Conservation (phyloP, 2,888 invertebrate genomes). For the Thymelicus lineola region DNA sequence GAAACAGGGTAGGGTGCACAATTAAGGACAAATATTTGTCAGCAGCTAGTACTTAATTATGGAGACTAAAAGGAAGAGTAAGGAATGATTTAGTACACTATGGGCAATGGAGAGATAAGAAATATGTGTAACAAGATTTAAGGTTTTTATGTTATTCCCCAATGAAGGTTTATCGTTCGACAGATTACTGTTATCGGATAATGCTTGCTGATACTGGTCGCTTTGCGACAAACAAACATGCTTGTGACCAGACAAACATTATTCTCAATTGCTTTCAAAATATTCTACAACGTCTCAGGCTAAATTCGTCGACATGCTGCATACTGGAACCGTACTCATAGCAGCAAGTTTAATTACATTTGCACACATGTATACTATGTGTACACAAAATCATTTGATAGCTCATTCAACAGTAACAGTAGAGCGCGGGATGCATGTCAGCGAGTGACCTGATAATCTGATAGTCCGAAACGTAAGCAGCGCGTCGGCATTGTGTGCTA, state of each 20-base stretch:
- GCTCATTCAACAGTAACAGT: not conserved
- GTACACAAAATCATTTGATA: not conserved
- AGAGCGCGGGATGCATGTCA: slow-evolving; percentile 19
- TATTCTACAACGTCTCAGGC: too few relatives aligned
- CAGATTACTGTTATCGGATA: slow-evolving; percentile 9
- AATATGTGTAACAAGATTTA: not conserved
- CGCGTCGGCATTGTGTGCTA: slow-evolving; percentile 42
- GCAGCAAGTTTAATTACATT: too few relatives aligned
- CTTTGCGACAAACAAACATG: not conserved
- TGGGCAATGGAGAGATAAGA: too few relatives aligned
- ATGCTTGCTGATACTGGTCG: slow-evolving; percentile 1
- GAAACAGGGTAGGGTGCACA: too few relatives aligned
- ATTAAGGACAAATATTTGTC: too few relatives aligned
- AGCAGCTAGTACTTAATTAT: too few relatives aligned
- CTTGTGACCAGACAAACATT: not conserved
- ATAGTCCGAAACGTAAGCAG: slow-evolving; percentile 12
- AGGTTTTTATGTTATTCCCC: not conserved
- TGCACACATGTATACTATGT: not conserved
- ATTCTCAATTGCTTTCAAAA: not conserved
- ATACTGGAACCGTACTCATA: too few relatives aligned
- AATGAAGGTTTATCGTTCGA: slow-evolving; percentile 7
- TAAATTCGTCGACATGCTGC: too few relatives aligned
- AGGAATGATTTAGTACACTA: too few relatives aligned
- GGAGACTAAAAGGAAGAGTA: too few relatives aligned
- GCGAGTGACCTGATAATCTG: slow-evolving; percentile 18